Base-by-base conservation (phyloP, 2,113 vertebrate genomes). In the Chascanopsetta lugubris region DNA sequence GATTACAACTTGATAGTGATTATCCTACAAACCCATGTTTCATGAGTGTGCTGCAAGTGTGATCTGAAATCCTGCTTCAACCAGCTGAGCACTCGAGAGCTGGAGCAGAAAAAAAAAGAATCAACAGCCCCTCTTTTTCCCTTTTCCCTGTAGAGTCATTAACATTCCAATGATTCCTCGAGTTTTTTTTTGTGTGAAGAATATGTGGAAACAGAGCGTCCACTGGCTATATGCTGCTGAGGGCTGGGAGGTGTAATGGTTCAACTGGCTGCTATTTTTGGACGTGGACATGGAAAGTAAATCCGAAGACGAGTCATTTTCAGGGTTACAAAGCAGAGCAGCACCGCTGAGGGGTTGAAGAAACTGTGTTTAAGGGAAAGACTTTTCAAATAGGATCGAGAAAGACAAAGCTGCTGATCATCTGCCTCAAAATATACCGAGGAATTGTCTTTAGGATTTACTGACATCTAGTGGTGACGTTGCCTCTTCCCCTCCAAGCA, bases 121-220 rank as follows among this genome's bases (percentile, higher is more conserved):
- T 61, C 50, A 83, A 74, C 40, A 40, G 56, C 65, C 80, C 69
- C 64, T 79, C 68, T 79, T 65, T 72, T 61, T 76, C 66, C 72
- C 59, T 76, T 69, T 72, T 57, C 72, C 70, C 68, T 3, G 9
- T 43, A 55, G 56, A 82, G 83, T 84, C 73, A 89, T 92, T 90
- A 89, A 90, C 88, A 92, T 92, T 92, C 89, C 89, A 80, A 46
- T 77, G 85, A 92, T 90, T 89, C 89, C 69, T 89, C 12, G 18
- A 79, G 81, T 84, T 82, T 84, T 80, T 84, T 82, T 83, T 77
- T 82, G 34, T 62, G 70, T 57, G 67, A 84, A 75, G 74, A 82
- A 85, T 82, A 85, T 64, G 46, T 84, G 80, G 81, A 89, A 85
- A 89, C 48, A 7, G 45, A 69, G 48, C 20, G 26, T 61, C 69